Conservation (phyloP, 1,140 invertebrate species). For the Pseudobourletiella spinata region DNA sequence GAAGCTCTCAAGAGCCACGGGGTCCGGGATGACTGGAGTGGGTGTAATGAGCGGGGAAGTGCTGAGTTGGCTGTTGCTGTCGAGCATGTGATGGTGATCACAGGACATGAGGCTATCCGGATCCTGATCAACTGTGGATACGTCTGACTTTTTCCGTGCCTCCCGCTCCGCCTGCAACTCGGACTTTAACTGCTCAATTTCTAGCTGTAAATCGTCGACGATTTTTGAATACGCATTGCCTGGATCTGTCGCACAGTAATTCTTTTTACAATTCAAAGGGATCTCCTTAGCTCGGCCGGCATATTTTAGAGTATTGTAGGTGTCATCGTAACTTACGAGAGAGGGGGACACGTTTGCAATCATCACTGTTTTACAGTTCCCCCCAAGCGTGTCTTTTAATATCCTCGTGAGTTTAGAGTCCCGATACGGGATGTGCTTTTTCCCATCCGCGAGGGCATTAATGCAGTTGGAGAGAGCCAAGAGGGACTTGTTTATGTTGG, state of each 20-base stretch:
- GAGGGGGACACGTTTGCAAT: constrained; percentile 89
- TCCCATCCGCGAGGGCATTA: constrained; percentile 73
- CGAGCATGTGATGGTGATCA: neutral
- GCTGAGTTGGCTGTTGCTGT: neutral
- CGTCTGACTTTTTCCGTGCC: neutral
- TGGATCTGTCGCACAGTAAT: neutral
- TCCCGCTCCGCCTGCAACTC: constrained; percentile 5
- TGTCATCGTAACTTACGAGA: constrained; percentile 78
- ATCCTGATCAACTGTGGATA: neutral
- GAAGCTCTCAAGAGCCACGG: constrained; percentile 19
- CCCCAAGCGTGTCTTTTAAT: constrained; percentile 79
- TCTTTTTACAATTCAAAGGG: constrained; percentile 15
- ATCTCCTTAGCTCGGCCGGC: constrained; percentile 78
- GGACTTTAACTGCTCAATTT: constrained; percentile 3
- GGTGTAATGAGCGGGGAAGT: constrained; percentile 6
- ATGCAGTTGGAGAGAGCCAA: constrained; percentile 88
- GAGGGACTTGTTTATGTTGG: constrained; percentile 88
- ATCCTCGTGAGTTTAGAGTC: constrained; percentile 80
- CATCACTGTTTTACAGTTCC: constrained; percentile 72
- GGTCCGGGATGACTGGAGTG: constrained; percentile 12
- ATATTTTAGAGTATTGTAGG: constrained; percentile 92
- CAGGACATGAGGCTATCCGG: neutral
- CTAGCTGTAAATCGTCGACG: constrained; percentile 6
- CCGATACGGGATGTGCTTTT: constrained; percentile 70
- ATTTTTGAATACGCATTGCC: neutral